Base-by-base conservation (phyloP, 2,113 vertebrate genomes). In the Orcinus orca region DNA sequence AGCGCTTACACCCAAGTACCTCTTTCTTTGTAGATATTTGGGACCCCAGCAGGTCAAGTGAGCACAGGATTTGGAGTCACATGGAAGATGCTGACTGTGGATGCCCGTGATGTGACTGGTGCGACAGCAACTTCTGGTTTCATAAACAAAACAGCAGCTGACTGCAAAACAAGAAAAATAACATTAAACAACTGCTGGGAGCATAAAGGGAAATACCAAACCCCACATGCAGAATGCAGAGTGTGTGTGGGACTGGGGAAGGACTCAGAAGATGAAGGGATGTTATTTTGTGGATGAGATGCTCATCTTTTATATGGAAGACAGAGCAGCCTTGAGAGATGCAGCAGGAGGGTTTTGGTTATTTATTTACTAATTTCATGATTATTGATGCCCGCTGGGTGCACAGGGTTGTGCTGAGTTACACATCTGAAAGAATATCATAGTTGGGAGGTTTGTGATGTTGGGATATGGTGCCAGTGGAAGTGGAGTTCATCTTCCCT, bases 391-490 rank as follows among this genome's bases (percentile, higher is more conserved):
- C 36, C 65, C 13, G 58, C 65, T 92, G 84, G 17, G 65, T 68
- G 0, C 41, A n/a, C 1, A 9, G 25, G 12, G 21, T 55, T 79
- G 41, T 38, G 38, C 14, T 33, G 70, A 93, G 58, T 68, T 68
- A 21, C 15, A 88, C 38, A 95, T 93, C 76, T 90, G 76, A 94
- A 77, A 88, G 71, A 88, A 95, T 96, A 92, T 95, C 67, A 44
- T 73, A 81, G 50, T 65, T n/a, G 5, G 50, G 71, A 93, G 77
- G 84, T 65, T 58, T 90, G 92, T 81, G 79, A 80, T 68, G 50
- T n/a, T 44, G 58, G 68, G 50, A 63, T 92, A 44, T 25, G 53
- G 15, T 85, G 20, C 38, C 84, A 67, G 26, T 18, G 41, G 68
- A 91, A 63, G 55, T 44, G 20, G 55, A 63, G 60, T 60, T 87